A percentile compares a stretch with the other conserved stretches of the same genome.
Evolutionary conservation across 2,888 invertebrate genomes (phyloP).

Genomic region (Metopia argyrocephala): DNA sequence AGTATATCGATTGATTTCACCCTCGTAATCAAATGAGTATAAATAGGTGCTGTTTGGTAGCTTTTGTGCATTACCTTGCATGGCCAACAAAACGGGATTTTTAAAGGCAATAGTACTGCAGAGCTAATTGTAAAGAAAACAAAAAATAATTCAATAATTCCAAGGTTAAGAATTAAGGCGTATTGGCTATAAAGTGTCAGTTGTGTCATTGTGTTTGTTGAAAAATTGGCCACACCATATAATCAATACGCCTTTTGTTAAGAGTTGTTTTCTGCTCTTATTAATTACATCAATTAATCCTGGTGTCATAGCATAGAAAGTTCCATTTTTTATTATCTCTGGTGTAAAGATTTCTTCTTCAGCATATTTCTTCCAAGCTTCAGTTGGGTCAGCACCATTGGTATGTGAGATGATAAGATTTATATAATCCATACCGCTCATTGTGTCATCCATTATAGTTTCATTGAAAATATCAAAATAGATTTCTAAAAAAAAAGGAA

Average conservation of each 20-base stretch:
- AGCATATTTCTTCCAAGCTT: constrained; percentile 73
- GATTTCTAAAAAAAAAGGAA: constrained; percentile 68
- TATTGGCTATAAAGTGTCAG: not conserved
- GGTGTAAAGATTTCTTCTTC: constrained; percentile 72
- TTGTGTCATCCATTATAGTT: constrained; percentile 70
- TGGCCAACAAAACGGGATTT: constrained; percentile 78
- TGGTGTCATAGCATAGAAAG: constrained; percentile 78
- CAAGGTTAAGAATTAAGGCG: not conserved
- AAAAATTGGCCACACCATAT: no score
- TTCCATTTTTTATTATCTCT: constrained; percentile 75
- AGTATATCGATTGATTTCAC: constrained; percentile 77
- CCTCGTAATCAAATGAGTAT: constrained; percentile 80
- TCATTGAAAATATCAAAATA: constrained; percentile 75
- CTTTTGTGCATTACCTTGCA: constrained; percentile 77
- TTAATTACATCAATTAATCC: constrained; percentile 79
- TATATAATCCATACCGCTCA: constrained; percentile 71
- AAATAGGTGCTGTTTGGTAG: constrained; percentile 77
- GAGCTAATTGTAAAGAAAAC: constrained; percentile 76
- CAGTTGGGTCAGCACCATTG: constrained; percentile 74
- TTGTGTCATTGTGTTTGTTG: no score
- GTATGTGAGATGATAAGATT: constrained; percentile 73
- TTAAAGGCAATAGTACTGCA: constrained; percentile 79
- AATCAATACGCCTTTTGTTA: not conserved
- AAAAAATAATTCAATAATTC: not conserved
- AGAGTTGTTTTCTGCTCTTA: not conserved